A percentile compares a stretch with the other conserved stretches of the same genome.
Evolutionary conservation across 2,113 vertebrate species (phyloP).

Genomic region (Osmerus mordax): DNA sequence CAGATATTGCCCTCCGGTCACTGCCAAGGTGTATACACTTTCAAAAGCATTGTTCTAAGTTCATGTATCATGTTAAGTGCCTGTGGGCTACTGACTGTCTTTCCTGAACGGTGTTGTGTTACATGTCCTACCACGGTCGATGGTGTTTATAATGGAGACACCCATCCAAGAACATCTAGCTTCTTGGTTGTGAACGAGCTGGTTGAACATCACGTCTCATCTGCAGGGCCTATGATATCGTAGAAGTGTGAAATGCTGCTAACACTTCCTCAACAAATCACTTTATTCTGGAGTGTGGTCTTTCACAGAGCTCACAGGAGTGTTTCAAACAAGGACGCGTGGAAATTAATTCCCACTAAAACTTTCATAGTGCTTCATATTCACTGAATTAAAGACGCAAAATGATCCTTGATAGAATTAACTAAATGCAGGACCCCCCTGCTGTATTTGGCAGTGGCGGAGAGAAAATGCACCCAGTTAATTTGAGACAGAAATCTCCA

Average conservation of each 20-base stretch:
- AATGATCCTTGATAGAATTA: conserved; percentile 37
- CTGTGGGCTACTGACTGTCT: conserved; percentile 20
- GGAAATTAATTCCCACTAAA: conserved; percentile 11
- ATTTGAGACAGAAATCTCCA: conserved; percentile 54
- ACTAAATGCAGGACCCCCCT: conserved; percentile 23
- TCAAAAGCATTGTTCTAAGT: conserved; percentile 30
- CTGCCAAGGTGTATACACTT: conserved; percentile 37
- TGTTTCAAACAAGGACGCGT: neutral
- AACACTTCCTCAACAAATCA: conserved; percentile 3
- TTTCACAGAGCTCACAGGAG: neutral
- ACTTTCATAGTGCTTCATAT: conserved; percentile 8
- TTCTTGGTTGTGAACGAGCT: neutral
- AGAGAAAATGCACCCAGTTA: conserved; percentile 34
- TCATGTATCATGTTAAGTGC: conserved; percentile 40
- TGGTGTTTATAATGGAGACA: conserved; percentile 3
- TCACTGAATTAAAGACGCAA: conserved; percentile 8
- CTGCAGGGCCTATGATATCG: neutral
- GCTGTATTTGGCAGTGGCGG: conserved; percentile 32
- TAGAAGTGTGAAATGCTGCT: neutral
- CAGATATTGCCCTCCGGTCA: conserved; percentile 22
- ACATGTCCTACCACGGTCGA: conserved; percentile 11
- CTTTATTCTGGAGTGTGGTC: neutral
- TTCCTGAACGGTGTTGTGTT: conserved; percentile 16
- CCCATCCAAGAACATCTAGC: neutral
- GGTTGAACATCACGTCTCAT: neutral